These are phyloP conservation scores for Aphodius sticticus DNA, from an alignment of 2,888 invertebrate species.

Conservation along the genomic window DNA sequence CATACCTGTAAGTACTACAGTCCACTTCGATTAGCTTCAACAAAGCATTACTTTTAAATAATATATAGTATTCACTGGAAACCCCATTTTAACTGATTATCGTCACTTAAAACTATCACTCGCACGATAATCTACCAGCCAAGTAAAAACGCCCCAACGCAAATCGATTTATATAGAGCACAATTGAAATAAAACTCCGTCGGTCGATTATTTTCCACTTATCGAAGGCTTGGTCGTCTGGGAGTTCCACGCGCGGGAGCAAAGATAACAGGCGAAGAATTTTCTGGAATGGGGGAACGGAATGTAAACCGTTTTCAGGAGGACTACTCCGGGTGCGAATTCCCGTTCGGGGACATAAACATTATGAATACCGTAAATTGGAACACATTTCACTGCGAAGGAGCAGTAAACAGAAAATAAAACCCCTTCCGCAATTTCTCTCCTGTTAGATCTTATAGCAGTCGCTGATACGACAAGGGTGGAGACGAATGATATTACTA, in stretches of 20 bases:
- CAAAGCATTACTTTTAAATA: background rate
- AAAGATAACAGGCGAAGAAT: background rate
- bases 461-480: background rate
- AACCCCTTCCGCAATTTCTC: slow-evolving; percentile 4
- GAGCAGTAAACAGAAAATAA: background rate
- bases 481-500: background rate
- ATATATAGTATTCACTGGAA: background rate
- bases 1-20: background rate
- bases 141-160: too few relatives aligned
- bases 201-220: background rate
- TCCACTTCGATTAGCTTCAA: background rate
- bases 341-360: slow-evolving; percentile 4
- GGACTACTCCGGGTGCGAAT: background rate
- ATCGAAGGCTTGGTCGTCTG: background rate
- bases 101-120: too few relatives aligned
- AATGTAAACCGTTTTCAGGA: background rate
- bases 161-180: background rate
- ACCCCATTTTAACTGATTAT: too few relatives aligned
- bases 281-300: background rate
- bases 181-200: background rate
- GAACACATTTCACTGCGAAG: background rate
- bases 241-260: background rate
- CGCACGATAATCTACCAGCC: too few relatives aligned
- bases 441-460: background rate
- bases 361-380: slow-evolving; percentile 4